phyloP scores from a whole-genome alignment of 2,797 vertebrate species.

The Semotilus atromaculatus region DNA sequence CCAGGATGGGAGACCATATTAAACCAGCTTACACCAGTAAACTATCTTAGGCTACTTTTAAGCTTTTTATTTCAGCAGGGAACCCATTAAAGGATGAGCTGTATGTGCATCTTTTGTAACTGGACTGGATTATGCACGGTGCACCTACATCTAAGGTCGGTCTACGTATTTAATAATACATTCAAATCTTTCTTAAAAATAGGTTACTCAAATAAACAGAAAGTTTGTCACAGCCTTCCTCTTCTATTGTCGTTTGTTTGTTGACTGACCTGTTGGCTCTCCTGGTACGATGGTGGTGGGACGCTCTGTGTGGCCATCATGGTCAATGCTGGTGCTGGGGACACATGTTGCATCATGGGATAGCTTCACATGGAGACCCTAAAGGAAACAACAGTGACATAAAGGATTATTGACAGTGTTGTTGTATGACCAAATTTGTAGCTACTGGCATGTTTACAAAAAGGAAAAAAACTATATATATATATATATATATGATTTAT shows the following conservation, averaged over 20 bases:
- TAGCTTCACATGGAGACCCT: conserved; percentile 96
- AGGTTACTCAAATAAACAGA: neutral
- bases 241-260: neutral
- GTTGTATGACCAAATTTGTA: neutral
- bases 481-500: no score
- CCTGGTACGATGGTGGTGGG: conserved; percentile 98
- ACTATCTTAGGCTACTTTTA: neutral
- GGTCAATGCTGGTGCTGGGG: conserved; percentile 95
- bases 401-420: neutral
- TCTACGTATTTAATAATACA: neutral
- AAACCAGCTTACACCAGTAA: neutral
- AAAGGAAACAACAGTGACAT: conserved; percentile 57
- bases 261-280: conserved; percentile 92
- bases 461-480: neutral
- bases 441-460: neutral
- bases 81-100: neutral
- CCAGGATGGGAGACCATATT: neutral
- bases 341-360: conserved; percentile 99
- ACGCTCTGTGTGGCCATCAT: conserved; percentile 99
- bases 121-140: neutral
- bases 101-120: neutral
- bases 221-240: neutral
- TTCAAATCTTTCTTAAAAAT: neutral
- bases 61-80: neutral
- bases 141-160: neutral